A percentile compares a stretch with the other conserved stretches of the same genome.
These are phyloP conservation scores for Trinectes maculatus DNA, from an alignment of 2,113 vertebrate species.

Conservation along the genomic window DNA sequence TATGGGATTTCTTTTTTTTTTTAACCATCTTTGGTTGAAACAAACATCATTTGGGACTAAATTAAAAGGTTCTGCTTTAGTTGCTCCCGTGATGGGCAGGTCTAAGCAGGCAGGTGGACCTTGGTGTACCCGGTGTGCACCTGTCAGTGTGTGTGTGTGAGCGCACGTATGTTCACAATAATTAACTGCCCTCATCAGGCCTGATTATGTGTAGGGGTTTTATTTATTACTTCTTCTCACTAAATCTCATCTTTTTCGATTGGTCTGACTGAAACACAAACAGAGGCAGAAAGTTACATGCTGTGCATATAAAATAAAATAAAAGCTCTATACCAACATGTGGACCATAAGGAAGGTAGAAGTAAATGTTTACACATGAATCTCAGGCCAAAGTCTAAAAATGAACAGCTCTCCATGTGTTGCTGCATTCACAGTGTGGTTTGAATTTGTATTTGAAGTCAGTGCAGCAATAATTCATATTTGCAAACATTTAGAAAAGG, in stretches of 20 bases:
- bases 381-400: conserved; percentile 24
- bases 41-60: no score
- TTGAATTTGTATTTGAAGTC: conserved; percentile 55
- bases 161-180: no score
- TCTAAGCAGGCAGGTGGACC: no score
- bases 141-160: no score
- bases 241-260: neutral
- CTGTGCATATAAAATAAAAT: neutral
- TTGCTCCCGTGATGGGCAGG: no score
- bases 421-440: conserved; percentile 42
- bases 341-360: conserved; percentile 14
- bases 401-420: conserved; percentile 36
- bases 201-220: no score
- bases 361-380: conserved; percentile 36
- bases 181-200: no score
- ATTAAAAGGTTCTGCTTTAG: no score
- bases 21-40: no score
- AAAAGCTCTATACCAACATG: neutral
- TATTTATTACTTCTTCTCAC: no score
- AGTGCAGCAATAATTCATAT: conserved; percentile 52
- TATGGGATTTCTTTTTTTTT: no score
- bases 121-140: no score
- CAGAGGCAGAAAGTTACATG: neutral
- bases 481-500: conserved; percentile 51
- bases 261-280: neutral